Base-by-base conservation (phyloP, 2,797 vertebrate species). In the Adrianichthys oophorus region DNA sequence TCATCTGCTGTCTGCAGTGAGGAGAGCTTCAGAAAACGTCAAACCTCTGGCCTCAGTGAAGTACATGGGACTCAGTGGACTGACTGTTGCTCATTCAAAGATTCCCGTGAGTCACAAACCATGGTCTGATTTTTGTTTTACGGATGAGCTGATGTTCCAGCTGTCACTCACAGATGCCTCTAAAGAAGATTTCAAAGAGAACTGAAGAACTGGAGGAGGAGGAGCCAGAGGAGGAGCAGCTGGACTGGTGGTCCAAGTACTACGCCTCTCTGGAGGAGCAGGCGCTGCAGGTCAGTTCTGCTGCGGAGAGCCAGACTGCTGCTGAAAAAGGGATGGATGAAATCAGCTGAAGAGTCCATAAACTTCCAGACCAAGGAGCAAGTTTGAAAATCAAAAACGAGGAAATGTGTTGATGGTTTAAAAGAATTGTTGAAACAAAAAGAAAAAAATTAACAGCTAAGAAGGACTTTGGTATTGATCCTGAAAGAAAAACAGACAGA, bases 201-300 rank as follows among this genome's bases (percentile, higher is more conserved):
- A 72, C 77, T 4, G 91, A 94, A 51, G 91, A 90, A 61, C 89
- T 95, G 21, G 93, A 95, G 72, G 94, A 97, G 79, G 95, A 96
- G 55, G 79, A 88, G 1, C 94, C 93, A 13, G 96, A 99, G 52
- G 80, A 90, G 13, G 94, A 96, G 70, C 95, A 98, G 76, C 74
- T 98, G 49, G 95, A 99, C 80, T 98, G 97, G 97, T 98, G 97
- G 96, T 95, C 96, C n/a, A 98, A 96, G 74, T 98, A 98, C 74
- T 96, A 96, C 0, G 88, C 93, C 5, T 98, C 95, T 1, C 47
- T 98, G 75, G 92, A 93, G 68, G 95, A 97, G 64, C 62, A 94
- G 46, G 91, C 90, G 73, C 92, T 89, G 65, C 87, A 94, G 90
- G 95, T 83, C 21, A 58, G 42, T 42, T 49, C 23, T 16, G 21